These are phyloP conservation scores for Drosophila atroscutellata DNA, from an alignment of 2,888 invertebrate species.

Conservation along the genomic window DNA sequence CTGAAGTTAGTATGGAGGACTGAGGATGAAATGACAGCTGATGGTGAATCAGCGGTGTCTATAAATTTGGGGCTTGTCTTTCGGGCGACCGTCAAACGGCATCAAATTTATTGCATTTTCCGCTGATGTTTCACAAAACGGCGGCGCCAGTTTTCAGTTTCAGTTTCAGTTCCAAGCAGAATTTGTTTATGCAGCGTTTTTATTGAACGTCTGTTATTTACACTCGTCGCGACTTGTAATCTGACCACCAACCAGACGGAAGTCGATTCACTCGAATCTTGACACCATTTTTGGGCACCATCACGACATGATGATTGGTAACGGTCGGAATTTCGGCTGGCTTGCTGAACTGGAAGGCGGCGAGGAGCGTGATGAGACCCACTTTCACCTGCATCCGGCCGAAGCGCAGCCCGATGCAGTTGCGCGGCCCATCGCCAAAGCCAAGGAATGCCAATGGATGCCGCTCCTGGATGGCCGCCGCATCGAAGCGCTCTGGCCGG, in stretches of 20 bases:
- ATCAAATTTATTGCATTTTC: conserved; percentile 54
- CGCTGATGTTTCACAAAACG: conserved; percentile 46
- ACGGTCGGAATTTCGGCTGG: conserved; percentile 43
- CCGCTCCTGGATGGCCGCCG: conserved; percentile 68
- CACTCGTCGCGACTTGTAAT: conserved; percentile 51
- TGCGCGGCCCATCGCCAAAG: conserved; percentile 83
- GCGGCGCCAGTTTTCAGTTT: conserved; percentile 12
- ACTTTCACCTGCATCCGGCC: conserved; percentile 79
- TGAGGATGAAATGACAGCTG: conserved; percentile 2
- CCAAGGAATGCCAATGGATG: conserved; percentile 83
- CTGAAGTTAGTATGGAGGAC: conserved; percentile 2
- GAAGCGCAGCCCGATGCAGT: conserved; percentile 81
- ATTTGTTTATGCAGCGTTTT: conserved; percentile 35
- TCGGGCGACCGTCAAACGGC: conserved; percentile 65
- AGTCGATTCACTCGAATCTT: conserved; percentile 54
- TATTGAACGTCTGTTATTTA: conserved; percentile 39
- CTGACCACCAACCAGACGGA: neutral
- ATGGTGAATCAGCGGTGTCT: conserved; percentile 38
- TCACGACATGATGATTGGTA: conserved; percentile 30
- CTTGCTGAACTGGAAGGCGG: conserved; percentile 27
- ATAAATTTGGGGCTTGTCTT: conserved; percentile 70
- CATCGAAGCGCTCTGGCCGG: conserved; percentile 85
- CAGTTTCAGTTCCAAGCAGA: conserved; percentile 2
- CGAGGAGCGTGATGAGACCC: conserved; percentile 72
- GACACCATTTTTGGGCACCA: conserved; percentile 56